A percentile compares a stretch with the other conserved stretches of the same genome.
These are phyloP conservation scores for Tanypteryx hageni DNA, from an alignment of 2,888 invertebrate genomes.

Conservation along the genomic window DNA sequence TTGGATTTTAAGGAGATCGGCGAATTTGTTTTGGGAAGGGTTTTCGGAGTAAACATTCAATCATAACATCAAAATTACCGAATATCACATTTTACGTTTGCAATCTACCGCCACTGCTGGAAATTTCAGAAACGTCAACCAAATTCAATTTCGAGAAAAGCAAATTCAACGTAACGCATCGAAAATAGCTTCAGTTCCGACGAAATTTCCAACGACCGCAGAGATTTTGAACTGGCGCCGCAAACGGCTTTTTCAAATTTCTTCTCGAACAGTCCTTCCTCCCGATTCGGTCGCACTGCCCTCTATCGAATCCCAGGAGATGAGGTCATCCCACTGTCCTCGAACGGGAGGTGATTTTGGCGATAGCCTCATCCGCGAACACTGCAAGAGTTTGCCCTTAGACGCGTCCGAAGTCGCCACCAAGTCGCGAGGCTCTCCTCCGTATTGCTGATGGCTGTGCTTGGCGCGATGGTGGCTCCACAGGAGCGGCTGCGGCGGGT, in stretches of 20 bases:
- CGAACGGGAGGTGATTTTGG: neutral
- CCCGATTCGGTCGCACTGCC: neutral
- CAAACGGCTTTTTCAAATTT: neutral
- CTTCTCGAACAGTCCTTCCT: neutral
- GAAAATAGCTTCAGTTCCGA: too few relatives aligned
- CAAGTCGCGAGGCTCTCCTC: conserved; percentile 5
- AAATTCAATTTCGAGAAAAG: too few relatives aligned
- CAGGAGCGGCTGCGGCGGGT: conserved; percentile 55
- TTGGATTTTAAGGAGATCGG: too few relatives aligned
- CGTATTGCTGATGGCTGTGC: conserved; percentile 52
- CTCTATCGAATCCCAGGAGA: conserved; percentile 31
- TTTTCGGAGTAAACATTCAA: neutral
- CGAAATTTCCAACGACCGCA: too few relatives aligned
- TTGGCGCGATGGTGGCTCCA: conserved; percentile 52
- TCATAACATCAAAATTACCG: neutral
- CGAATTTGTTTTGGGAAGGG: neutral
- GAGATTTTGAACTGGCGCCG: neutral
- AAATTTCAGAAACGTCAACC: too few relatives aligned
- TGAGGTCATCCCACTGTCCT: conserved; percentile 33
- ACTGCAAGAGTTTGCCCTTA: neutral
- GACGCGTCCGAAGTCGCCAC: neutral
- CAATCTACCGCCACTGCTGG: too few relatives aligned
- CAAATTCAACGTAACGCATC: too few relatives aligned
- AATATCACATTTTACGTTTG: too few relatives aligned
- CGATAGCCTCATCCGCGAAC: conserved; percentile 28